Evolutionary conservation across 2,113 vertebrate genomes (phyloP), one percentile per base, ranked within the genome.

Genomic region (Pomatorhinus ruficollis): DNA sequence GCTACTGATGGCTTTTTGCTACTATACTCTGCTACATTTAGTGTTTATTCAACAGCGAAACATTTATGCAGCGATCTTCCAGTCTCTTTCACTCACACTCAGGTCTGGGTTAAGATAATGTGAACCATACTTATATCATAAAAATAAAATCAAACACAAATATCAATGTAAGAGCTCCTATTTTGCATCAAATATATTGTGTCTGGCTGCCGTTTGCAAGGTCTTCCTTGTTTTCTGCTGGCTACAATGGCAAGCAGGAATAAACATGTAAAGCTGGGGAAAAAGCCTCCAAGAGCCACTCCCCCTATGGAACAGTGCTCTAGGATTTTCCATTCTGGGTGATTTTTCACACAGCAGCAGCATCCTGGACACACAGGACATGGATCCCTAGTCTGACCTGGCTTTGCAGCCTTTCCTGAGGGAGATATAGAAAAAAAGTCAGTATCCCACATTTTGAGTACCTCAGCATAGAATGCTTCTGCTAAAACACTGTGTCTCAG

Each of bases 321-420:
- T 2, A 78, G 64, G 72, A 78, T 61, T 66, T 87, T 50, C 56
- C 39, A 6, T 5, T 45, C 60, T 21, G 59, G 45, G 54, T 7
- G 1, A 69, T 4, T 1, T 19, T 68, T 52, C 75, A 83, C 74
- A 12, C 16, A 64, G 60, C 35, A 68, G 52, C 49, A 49, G 45
- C 45, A 70, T 52, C 31, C 37, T 8, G 44, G 25, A 64, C 57
- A 87, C 53, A 16, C 22, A 54, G 52, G 25, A 23, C 53, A 27
- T 0, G 0, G n/a, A 19, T 28, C 49, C 40, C 3, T 0, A 42
- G 47, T 5, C 50, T 28, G 33, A 69, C 28, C 31, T 15, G 54
- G 44, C 44, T 53, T 47, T 54, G n/a, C 65, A 79, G 35, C 15
- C 2, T 37, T 11, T 64, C 21, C 71, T 27, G 17, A 64, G n/a